Percentiles rank a stretch among this genome's conserved stretches.
Conservation (phyloP, 1,140 invertebrate genomes). For the Leptopilina boulardi region DNA sequence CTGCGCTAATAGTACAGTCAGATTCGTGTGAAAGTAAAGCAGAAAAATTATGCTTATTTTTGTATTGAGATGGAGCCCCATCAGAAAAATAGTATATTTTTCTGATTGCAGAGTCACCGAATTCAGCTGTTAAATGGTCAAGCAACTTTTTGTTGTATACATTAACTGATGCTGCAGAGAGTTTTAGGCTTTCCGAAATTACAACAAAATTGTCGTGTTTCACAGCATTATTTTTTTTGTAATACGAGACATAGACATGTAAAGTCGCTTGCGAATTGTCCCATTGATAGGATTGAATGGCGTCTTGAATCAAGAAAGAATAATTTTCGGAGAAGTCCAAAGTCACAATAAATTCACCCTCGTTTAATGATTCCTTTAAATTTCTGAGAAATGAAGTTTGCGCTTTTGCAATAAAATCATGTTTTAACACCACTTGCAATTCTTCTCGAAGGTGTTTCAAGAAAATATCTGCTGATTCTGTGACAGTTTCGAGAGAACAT, state of each 20-base stretch:
- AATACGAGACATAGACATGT: conserved; percentile 53
- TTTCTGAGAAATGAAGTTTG: conserved; percentile 13
- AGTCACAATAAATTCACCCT: neutral
- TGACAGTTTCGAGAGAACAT: neutral
- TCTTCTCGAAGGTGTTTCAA: neutral
- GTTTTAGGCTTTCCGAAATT: conserved; percentile 39
- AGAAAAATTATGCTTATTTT: conserved; percentile 55
- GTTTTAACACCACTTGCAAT: neutral
- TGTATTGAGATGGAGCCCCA: conserved; percentile 46
- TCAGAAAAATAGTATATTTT: conserved; percentile 51
- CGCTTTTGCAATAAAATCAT: conserved; percentile 10
- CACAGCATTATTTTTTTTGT: conserved; percentile 35
- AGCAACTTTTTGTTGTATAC: conserved; percentile 44
- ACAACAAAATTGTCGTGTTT: conserved; percentile 37
- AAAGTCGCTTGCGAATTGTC: conserved; percentile 54
- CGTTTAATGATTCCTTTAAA: conserved; percentile 18
- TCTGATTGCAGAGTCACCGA: conserved; percentile 36
- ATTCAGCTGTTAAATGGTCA: conserved; percentile 40
- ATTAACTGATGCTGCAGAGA: conserved; percentile 46
- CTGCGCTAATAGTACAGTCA: conserved; percentile 49
- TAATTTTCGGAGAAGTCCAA: conserved; percentile 15
- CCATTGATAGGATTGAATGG: conserved; percentile 56
- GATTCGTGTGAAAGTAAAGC: conserved; percentile 40
- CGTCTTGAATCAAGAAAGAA: conserved; percentile 57
- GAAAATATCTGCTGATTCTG: neutral